Evolutionary conservation across 2,797 vertebrate genomes (phyloP).

Genomic region (Arremon brunneinucha): DNA sequence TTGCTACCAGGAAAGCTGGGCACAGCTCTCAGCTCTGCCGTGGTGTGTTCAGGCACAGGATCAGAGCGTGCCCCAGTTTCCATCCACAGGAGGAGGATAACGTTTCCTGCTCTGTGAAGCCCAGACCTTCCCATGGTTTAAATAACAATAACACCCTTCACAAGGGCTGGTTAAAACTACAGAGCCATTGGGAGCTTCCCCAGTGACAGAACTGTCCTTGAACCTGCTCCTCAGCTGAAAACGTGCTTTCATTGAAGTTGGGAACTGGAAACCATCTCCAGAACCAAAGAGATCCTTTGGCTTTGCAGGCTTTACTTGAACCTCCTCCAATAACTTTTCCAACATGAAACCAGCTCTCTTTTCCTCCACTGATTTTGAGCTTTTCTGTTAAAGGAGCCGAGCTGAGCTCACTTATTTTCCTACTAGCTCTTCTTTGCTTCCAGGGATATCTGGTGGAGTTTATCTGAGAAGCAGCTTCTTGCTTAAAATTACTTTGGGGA

Average conservation of each 20-base stretch:
- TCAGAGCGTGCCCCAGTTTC: background rate
- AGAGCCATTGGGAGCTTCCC: background rate
- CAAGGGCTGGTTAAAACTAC: background rate
- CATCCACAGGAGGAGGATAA: background rate
- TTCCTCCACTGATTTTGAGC: background rate
- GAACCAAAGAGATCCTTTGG: background rate
- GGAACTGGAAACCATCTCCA: background rate
- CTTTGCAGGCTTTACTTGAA: background rate
- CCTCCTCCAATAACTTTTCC: background rate
- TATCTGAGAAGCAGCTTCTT: slow-evolving; percentile 9
- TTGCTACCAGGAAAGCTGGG: background rate
- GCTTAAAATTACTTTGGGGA: background rate
- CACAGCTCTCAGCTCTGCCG: background rate
- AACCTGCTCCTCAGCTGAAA: background rate
- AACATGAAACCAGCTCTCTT: background rate
- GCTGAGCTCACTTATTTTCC: background rate
- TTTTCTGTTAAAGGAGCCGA: background rate
- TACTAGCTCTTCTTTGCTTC: background rate
- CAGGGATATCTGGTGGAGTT: background rate
- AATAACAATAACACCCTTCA: background rate
- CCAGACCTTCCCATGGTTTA: background rate
- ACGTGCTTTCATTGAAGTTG: background rate
- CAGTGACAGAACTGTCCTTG: background rate
- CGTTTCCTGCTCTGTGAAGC: background rate
- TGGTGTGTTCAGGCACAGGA: background rate